These are phyloP conservation scores for Orgyia antiqua DNA, from an alignment of 2,888 invertebrate species.

Conservation along the genomic window DNA sequence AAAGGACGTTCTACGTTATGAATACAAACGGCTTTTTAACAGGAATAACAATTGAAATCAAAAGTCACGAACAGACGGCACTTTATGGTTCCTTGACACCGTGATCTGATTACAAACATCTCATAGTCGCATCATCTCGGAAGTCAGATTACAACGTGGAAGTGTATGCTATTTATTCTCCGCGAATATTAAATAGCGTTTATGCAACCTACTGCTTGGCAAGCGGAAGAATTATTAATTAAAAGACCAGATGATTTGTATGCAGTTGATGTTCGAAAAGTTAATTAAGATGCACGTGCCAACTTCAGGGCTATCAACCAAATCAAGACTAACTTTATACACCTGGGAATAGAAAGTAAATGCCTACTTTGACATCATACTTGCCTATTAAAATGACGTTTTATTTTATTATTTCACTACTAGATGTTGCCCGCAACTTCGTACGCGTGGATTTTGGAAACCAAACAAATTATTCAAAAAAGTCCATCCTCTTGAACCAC, in stretches of 20 bases:
- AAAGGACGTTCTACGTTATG: slow-evolving; percentile 15
- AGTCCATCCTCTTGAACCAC: no score
- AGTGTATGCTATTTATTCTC: slow-evolving; percentile 26
- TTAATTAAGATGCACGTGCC: slow-evolving; percentile 14
- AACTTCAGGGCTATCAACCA: slow-evolving; percentile 2
- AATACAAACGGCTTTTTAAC: slow-evolving; percentile 38
- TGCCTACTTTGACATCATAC: neutral
- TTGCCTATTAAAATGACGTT: neutral
- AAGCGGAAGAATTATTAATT: slow-evolving; percentile 32
- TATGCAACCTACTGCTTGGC: slow-evolving; percentile 33
- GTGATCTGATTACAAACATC: slow-evolving; percentile 30
- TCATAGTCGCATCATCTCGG: slow-evolving; percentile 35
- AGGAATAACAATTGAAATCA: slow-evolving; percentile 38
- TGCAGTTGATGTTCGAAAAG: slow-evolving; percentile 16
- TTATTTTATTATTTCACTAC: no score
- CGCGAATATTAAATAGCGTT: slow-evolving; percentile 34
- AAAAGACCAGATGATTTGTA: slow-evolving; percentile 22
- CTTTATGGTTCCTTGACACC: slow-evolving; percentile 25
- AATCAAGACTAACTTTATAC: slow-evolving; percentile 4
- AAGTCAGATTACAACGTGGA: slow-evolving; percentile 40
- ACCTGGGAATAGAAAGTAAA: slow-evolving; percentile 4
- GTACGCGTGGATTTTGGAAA: no score
- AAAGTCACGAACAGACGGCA: slow-evolving; percentile 32
- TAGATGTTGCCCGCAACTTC: no score
- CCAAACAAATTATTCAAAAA: no score